phyloP scores from a whole-genome alignment of 2,113 vertebrate species.

The Scortum barcoo region DNA sequence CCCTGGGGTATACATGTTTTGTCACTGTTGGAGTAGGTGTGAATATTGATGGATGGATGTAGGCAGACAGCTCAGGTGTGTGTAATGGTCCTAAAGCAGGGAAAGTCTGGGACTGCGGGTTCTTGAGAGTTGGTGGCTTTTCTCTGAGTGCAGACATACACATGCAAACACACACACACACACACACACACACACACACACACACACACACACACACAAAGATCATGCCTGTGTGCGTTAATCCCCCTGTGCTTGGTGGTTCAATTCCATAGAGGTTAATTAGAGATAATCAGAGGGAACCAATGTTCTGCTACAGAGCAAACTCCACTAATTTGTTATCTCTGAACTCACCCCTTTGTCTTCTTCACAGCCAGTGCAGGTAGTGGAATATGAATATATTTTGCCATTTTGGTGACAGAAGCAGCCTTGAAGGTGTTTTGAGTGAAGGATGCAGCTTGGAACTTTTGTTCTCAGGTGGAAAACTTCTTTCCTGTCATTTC shows the following conservation, averaged over 20 bases:
- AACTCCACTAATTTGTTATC: constrained; percentile 76
- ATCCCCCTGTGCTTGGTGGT: constrained; percentile 65
- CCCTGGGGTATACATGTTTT: not conserved
- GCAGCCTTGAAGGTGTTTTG: constrained; percentile 24
- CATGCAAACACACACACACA: constrained; percentile 8
- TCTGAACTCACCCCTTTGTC: constrained; percentile 70
- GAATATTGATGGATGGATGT: not conserved
- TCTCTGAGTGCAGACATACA: constrained; percentile 1
- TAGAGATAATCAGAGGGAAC: constrained; percentile 81
- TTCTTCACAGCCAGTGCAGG: constrained; percentile 37
- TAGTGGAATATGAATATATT: constrained; percentile 8
- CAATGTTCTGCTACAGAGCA: constrained; percentile 76
- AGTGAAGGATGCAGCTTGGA: not conserved
- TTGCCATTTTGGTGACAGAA: not conserved
- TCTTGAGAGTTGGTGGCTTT: constrained; percentile 4
- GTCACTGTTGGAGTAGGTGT: constrained; percentile 3
- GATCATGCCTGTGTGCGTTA: constrained; percentile 54
- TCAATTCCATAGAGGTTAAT: constrained; percentile 84
- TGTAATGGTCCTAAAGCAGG: not conserved
- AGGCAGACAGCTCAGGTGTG: not conserved
- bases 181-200: not conserved
- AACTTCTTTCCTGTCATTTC: constrained; percentile 9
- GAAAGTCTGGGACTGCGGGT: constrained; percentile 16
- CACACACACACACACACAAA: constrained; percentile 20
- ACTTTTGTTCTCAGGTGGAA: not conserved